Evolutionary conservation across 2,888 invertebrate species (phyloP).

Genomic region (Phlogophora meticulosa): DNA sequence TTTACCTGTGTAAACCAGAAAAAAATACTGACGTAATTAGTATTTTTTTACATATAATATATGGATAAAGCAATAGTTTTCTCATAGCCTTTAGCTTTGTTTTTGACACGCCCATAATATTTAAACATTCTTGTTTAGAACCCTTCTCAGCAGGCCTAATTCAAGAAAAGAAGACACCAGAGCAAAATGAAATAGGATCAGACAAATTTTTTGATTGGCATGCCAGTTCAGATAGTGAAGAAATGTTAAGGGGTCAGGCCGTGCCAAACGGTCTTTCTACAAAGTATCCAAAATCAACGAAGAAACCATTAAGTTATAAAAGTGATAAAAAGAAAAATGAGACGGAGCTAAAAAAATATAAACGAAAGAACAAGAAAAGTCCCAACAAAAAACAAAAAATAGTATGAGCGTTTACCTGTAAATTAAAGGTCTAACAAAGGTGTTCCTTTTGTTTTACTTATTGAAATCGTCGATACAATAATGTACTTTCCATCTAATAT

Average conservation of each 20-base stretch:
- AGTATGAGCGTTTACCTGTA: not conserved
- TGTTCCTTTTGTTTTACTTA: constrained; percentile 12
- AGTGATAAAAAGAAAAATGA: not conserved
- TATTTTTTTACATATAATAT: too few species aligned
- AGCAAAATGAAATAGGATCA: not conserved
- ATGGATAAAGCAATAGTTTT: too few species aligned
- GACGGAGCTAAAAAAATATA: not conserved
- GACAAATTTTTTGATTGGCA: not conserved
- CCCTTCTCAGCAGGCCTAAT: constrained; percentile 39
- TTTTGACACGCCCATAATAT: not conserved
- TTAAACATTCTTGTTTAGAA: constrained; percentile 37
- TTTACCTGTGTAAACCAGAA: too few species aligned
- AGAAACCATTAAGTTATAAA: not conserved
- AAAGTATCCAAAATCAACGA: not conserved
- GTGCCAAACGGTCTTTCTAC: not conserved
- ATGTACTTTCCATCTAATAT: too few species aligned
- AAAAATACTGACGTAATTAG: too few species aligned
- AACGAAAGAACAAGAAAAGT: constrained; percentile 20
- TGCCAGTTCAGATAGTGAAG: not conserved
- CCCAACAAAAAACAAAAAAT: not conserved
- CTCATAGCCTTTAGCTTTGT: too few species aligned
- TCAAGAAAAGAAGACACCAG: not conserved
- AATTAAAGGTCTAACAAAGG: constrained; percentile 2
- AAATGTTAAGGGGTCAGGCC: not conserved
- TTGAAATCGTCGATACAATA: not conserved